Percentiles rank a stretch among this genome's conserved stretches.
Evolutionary conservation across 2,797 vertebrate genomes (phyloP).

Genomic region (Apodemus agrarius): DNA sequence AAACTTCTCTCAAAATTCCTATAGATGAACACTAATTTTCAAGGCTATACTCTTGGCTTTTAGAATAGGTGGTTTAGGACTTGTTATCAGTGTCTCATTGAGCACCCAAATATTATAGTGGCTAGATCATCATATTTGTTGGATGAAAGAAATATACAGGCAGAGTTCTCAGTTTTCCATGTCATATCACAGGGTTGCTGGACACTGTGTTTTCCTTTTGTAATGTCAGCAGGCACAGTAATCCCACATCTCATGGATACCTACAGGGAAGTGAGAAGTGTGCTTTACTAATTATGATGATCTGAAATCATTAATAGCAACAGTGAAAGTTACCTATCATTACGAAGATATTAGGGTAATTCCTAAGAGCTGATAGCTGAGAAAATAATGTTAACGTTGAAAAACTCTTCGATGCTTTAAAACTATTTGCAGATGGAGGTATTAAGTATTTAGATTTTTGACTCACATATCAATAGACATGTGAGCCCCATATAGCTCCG

Average conservation of each 20-base stretch:
- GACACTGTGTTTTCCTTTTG: slow-evolving; percentile 34
- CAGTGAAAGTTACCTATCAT: neutral
- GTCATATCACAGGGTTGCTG: neutral
- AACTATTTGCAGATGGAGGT: neutral
- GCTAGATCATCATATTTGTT: neutral
- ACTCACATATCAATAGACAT: neutral
- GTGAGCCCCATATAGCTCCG: slow-evolving; percentile 40
- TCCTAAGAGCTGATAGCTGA: slow-evolving; percentile 52
- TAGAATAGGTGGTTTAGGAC: neutral
- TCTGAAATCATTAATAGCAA: slow-evolving; percentile 17
- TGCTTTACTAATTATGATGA: slow-evolving; percentile 35
- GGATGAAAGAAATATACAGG: slow-evolving; percentile 31
- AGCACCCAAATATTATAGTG: neutral
- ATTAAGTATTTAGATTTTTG: neutral
- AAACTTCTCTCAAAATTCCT: neutral
- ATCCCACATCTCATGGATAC: slow-evolving; percentile 24
- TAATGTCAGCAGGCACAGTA: slow-evolving; percentile 33
- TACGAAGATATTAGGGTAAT: slow-evolving; percentile 55
- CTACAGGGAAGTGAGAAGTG: slow-evolving; percentile 5
- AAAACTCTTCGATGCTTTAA: neutral
- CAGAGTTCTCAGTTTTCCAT: neutral
- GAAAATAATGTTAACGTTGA: slow-evolving; percentile 56
- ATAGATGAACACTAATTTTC: neutral
- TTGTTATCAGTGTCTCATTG: neutral
- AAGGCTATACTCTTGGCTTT: neutral